Percentiles rank a stretch among this genome's conserved stretches.
phyloP scores from a whole-genome alignment of 2,888 invertebrate species.

The Unio delphinus region DNA sequence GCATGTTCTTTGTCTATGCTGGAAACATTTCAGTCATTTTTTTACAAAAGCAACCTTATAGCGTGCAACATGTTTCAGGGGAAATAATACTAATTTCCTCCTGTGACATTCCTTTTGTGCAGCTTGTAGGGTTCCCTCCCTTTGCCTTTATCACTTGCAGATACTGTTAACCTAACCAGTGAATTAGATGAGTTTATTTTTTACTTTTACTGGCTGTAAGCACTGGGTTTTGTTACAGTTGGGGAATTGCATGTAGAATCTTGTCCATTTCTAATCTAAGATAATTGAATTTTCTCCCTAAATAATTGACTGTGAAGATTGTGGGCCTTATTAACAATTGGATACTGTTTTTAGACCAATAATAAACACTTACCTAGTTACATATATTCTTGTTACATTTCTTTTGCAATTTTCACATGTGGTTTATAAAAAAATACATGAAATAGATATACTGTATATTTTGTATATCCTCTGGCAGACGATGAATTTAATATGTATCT shows the following conservation, averaged over 20 bases:
- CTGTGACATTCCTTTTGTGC: not conserved
- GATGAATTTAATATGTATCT: not conserved
- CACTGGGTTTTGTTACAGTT: too few relatives aligned
- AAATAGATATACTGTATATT: too few relatives aligned
- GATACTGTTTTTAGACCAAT: not conserved
- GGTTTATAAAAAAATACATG: not conserved
- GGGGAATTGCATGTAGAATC: too few relatives aligned
- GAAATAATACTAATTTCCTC: not conserved
- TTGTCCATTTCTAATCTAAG: too few relatives aligned
- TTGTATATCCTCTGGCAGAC: not conserved
- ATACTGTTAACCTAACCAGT: too few relatives aligned
- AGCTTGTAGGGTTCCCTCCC: not conserved
- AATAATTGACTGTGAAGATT: too few relatives aligned
- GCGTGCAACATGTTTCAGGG: not conserved
- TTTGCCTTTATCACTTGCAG: not conserved
- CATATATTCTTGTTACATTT: not conserved
- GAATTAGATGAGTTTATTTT: too few relatives aligned
- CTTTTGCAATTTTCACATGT: not conserved
- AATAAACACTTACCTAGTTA: not conserved
- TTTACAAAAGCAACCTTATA: not conserved
- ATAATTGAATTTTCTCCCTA: too few relatives aligned
- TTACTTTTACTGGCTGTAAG: too few relatives aligned
- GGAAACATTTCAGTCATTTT: not conserved
- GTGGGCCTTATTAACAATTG: too few relatives aligned
- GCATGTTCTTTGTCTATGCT: not conserved